These are phyloP conservation scores for Pungitius pungitius DNA, from an alignment of 2,113 vertebrate genomes.

Conservation along the genomic window DNA sequence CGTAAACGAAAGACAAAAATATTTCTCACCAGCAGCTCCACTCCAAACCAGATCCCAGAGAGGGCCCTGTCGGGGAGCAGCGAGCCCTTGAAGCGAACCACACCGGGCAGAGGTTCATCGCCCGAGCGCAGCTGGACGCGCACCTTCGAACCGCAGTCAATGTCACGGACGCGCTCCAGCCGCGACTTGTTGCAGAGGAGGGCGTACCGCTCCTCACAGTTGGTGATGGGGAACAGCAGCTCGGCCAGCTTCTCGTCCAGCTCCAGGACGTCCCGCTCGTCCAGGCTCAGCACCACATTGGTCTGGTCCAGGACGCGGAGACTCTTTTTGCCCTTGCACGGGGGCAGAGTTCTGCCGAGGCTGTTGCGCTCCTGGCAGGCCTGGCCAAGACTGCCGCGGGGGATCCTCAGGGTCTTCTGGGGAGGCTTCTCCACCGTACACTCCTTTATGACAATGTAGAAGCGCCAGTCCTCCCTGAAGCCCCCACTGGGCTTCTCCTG, in stretches of 20 bases:
- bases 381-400: conserved; percentile 94
- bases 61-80: conserved; percentile 90
- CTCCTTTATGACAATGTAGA: conserved; percentile 95
- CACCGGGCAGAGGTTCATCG: conserved; percentile 91
- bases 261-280: conserved; percentile 92
- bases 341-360: conserved; percentile 88
- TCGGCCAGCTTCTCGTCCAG: conserved; percentile 93
- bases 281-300: conserved; percentile 89
- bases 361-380: conserved; percentile 91
- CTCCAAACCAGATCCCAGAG: conserved; percentile 96
- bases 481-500: conserved; percentile 92
- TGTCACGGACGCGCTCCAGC: conserved; percentile 87
- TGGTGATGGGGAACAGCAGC: conserved; percentile 95
- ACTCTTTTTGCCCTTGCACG: conserved; percentile 93
- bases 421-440: conserved; percentile 92
- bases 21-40: conserved; percentile 93
- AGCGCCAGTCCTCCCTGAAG: conserved; percentile 93
- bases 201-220: conserved; percentile 93
- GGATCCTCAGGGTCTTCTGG: conserved; percentile 91
- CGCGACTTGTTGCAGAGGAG: conserved; percentile 88
- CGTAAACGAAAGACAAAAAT: not conserved
- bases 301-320: conserved; percentile 94
- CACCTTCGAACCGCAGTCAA: conserved; percentile 92
- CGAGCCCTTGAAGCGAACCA: conserved; percentile 94
- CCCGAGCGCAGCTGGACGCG: conserved; percentile 92